Evolutionary conservation across 2,113 vertebrate genomes (phyloP).

Genomic region (Tachysurus fulvidraco): DNA sequence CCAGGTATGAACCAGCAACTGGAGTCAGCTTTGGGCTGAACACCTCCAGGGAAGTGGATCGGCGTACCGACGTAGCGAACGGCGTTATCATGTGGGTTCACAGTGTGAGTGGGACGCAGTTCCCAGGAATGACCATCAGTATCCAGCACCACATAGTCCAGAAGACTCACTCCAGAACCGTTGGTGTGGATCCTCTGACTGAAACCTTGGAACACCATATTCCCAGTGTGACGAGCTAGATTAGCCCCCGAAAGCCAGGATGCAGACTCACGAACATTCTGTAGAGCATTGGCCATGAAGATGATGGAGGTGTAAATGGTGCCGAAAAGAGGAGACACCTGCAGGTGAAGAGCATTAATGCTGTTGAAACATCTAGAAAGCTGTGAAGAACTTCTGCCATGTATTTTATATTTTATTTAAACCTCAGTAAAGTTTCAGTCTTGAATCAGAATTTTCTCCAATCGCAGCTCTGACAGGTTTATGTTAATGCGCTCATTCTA

Average conservation of each 20-base stretch:
- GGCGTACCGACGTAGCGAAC: conserved; percentile 53
- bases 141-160: conserved; percentile 61
- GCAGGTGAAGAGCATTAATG: not conserved
- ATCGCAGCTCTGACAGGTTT: not conserved
- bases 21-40: conserved; percentile 58
- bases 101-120: conserved; percentile 52
- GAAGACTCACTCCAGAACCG: conserved; percentile 48
- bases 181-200: conserved; percentile 59
- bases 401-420: not conserved
- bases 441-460: not conserved
- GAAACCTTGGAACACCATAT: conserved; percentile 57
- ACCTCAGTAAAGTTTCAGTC: not conserved
- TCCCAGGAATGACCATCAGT: conserved; percentile 55
- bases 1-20: conserved; percentile 62
- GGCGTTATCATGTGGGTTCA: conserved; percentile 57
- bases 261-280: conserved; percentile 41
- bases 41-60: conserved; percentile 59
- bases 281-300: conserved; percentile 68
- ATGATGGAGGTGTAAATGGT: conserved; percentile 79
- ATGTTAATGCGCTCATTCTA: not conserved
- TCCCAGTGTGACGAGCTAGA: conserved; percentile 59
- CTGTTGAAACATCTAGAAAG: not conserved
- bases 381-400: not conserved
- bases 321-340: conserved; percentile 81
- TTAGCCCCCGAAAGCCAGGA: conserved; percentile 67